Conservation (phyloP, 1,140 invertebrate genomes). For the Yoshiicerus persimilis region DNA sequence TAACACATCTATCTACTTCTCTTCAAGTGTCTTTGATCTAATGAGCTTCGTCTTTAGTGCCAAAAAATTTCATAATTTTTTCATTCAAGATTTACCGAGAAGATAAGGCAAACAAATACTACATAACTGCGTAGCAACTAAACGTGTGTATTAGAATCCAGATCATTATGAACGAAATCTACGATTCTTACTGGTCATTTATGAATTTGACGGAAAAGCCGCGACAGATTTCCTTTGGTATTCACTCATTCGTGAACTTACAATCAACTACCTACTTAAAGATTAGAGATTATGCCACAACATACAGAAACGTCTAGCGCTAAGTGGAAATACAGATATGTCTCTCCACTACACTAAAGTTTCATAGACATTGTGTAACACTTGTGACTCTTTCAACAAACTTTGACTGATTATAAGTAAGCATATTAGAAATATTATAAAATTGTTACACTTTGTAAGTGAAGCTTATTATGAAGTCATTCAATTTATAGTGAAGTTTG, state of each 20-base stretch:
- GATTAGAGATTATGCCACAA: neutral
- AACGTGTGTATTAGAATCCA: neutral
- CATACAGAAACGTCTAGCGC: too few relatives aligned
- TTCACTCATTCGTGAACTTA: neutral
- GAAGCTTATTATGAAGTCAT: slow-evolving; percentile 3
- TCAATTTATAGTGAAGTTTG: neutral
- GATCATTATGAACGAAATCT: neutral
- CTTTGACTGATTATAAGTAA: neutral
- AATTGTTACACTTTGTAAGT: neutral
- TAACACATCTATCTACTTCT: too few relatives aligned
- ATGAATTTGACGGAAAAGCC: neutral
- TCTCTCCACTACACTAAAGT: too few relatives aligned
- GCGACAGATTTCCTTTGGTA: neutral
- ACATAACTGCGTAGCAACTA: neutral
- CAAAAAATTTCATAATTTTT: neutral
- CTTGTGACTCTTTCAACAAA: too few relatives aligned
- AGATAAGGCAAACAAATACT: too few relatives aligned
- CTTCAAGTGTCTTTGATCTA: too few relatives aligned
- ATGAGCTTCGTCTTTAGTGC: too few relatives aligned
- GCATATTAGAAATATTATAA: neutral
- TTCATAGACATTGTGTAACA: too few relatives aligned
- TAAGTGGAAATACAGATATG: too few relatives aligned
- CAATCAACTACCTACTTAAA: neutral
- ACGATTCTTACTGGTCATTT: neutral
- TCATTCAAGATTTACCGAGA: neutral